Percentiles rank a stretch among this genome's conserved stretches.
These are phyloP conservation scores for Odobenus rosmarus DNA, from an alignment of 2,113 vertebrate genomes.

Conservation along the genomic window DNA sequence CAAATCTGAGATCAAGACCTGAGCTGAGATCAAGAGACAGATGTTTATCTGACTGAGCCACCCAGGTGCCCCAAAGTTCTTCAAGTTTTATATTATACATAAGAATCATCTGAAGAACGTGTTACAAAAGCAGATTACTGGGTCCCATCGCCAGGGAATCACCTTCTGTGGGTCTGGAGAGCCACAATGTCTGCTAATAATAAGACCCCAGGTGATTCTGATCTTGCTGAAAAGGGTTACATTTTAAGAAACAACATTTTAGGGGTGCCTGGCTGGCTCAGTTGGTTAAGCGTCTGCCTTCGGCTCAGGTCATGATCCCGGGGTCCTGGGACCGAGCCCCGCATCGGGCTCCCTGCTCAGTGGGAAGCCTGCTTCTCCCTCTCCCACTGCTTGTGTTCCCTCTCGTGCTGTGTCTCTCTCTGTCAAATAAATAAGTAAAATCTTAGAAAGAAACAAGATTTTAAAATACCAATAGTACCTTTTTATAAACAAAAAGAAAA, in stretches of 20 bases:
- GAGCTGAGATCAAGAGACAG: background rate
- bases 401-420: background rate
- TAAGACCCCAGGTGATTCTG: background rate
- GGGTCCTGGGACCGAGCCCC: background rate
- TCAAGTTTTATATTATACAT: background rate
- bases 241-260: background rate
- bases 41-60: background rate
- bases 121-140: background rate
- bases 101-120: background rate
- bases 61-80: background rate
- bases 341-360: background rate
- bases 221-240: background rate
- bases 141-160: background rate
- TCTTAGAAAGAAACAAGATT: background rate
- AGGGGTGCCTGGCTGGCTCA: background rate
- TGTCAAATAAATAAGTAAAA: background rate
- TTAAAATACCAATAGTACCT: background rate
- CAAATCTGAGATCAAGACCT: background rate
- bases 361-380: background rate
- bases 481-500: conserved; percentile 9
- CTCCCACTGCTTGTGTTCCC: background rate
- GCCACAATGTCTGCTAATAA: background rate
- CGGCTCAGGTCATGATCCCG: background rate
- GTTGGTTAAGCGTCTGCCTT: background rate
- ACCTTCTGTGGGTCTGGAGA: background rate